Evolutionary conservation across 2,797 vertebrate genomes (phyloP), one percentile per base, ranked within the genome.

Genomic region (Gallinago nigripennis): DNA sequence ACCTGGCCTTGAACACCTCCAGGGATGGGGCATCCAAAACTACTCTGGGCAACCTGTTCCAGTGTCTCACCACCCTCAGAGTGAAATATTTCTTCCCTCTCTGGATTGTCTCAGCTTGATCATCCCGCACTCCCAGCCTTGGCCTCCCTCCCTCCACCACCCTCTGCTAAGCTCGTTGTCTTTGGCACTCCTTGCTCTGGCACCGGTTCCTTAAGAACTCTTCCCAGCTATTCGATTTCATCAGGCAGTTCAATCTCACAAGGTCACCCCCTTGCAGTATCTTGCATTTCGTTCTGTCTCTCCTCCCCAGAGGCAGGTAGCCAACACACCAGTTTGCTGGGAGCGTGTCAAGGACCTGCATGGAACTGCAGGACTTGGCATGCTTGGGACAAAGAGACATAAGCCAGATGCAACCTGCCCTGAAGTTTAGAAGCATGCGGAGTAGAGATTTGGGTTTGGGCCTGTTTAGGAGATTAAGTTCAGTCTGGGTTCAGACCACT

Each of bases 391-490:
- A 51, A 1, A 23, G 83, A 87, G 81, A 92, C 64, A 68, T 5
- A 75, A 91, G 31, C 81, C 94, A 94, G 87, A 56, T 3, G 4
- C 57, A 85, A 57, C 43, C 51, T 82, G 69, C 75, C 37, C 51
- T 75, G 56, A 20, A 76, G n/a, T 61, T 85, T 63, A 73, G 83
- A 77, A 79, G 37, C 21, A 8, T 54, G 79, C 0, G 0, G 43
- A 58, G 57, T 5, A 60, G 57, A 82, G 41, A 64, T 90, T 84
- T 88, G 70, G 48, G 66, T 35, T 90, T 25, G 37, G 58, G 31
- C 56, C 85, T 94, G 48, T 73, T 94, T 33, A 24, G 45, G 57
- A 93, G 57, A 80, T 88, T 60, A 81, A 58, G 83, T 86, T 96
- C 94, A 90, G 78, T 57, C 56, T 80, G 64, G 41, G 78, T 88